Base-by-base conservation (phyloP, 2,797 vertebrate species). In the Epinephelus awoara region DNA sequence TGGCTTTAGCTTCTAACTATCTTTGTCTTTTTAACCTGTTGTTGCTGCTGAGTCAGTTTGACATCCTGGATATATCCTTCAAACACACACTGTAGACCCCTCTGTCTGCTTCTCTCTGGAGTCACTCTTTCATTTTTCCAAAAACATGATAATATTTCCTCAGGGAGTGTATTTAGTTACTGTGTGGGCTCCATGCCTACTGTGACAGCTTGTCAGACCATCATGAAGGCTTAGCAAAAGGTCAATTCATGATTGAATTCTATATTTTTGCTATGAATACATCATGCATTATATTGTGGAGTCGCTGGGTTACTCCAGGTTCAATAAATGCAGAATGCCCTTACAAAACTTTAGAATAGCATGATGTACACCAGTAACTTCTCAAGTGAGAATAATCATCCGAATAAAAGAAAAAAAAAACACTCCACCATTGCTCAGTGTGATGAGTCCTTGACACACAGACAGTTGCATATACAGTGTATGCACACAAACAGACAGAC, bases 361-460 rank as follows among this genome's bases (percentile, higher is more conserved):
- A n/a, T 9, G 38, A 47, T 17, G 27, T 9, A 19, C 2, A 71
- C 14, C 29, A 29, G 44, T 40, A 6, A 29, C 34, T 59, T 38
- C 67, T 55, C 57, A 54, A 21, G 18, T 58, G 27, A 66, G 38
- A 63, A 40, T n/a, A 40, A 69, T 11, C 27, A 47, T 40, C 5
- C 15, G 23, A 19, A 65, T 12, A 14, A 51, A 51, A 64, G 5
- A 38, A 6, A 58, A 38, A 6, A 58, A 54, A 58, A 65, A 58
- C 19, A 56, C 27, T 70, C 29, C 38, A 59, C 23, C 19, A 23
- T 6, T 52, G 18, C 52, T 25, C 18, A 21, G 12, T 14, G 54
- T 40, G 55, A n/a, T 50, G 27, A 62, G 38, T 68, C 68, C 14
- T 63, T 67, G 29, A 78, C 29, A 58, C 11, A 54, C 7, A 52